Evolutionary conservation across 1,140 invertebrate genomes (phyloP), one percentile per base, ranked within the genome.

Genomic region (Lepeophtheirus salmonis): DNA sequence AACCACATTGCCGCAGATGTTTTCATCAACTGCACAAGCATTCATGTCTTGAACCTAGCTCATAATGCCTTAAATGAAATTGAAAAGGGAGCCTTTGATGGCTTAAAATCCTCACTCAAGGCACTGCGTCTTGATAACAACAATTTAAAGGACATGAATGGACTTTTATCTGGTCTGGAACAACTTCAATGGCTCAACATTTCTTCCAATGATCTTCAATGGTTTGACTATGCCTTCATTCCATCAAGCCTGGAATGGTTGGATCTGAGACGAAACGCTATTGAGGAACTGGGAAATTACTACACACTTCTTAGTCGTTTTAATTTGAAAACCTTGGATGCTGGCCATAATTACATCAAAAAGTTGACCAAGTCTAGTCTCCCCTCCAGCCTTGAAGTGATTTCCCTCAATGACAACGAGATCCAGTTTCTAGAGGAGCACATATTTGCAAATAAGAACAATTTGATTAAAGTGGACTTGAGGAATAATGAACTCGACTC

Each of bases 361-460:
- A 84, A 0, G 83, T 23, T 61, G 1, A 23, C 18, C 12, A 16
- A 14, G n/a, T 21, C 54, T 30, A 60, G 53, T 13, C 49, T 91
- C 66, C 88, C 87, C 0, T 85, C 87, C 71, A 86, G 84, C 62
- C 82, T 90, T 0, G 83, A 89, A 72, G 77, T 84, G 65, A 70
- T 90, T 3, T 84, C 83, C 67, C 74, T 91, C 22, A 86, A 84
- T 67, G 82, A 89, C 69, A 92, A 92, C 74, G 72, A 80, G 41
- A 90, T 92, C 63, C 79, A 78, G 20, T 86, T 83, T 72, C 84
- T 92, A 53, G 84, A 88, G 66, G 86, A 86, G 0, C 89, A 89
- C 65, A 85, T 87, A n/a, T 91, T 91, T 71, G 84, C 89, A 71
- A 86, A 87, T 68, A 92, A 91, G 70, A 84, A 84, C 1, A 90